phyloP scores from a whole-genome alignment of 2,797 vertebrate genomes.

The Apogon hyalosoma region DNA sequence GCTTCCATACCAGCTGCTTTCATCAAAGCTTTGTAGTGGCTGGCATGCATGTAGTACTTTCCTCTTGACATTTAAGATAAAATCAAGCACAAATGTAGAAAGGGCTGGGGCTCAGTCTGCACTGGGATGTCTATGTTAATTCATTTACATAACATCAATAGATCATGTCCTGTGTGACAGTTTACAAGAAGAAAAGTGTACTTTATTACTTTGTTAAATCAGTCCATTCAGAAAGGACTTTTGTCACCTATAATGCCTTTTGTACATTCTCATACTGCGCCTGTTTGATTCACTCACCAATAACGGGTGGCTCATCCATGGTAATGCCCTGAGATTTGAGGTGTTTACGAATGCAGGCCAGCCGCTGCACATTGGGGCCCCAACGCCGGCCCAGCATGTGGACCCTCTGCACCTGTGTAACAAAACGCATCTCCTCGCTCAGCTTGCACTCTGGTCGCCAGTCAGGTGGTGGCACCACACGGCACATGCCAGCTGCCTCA shows the following conservation, averaged over 20 bases:
- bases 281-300: constrained; percentile 86
- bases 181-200: constrained; percentile 18
- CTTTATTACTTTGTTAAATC: constrained; percentile 13
- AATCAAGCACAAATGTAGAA: constrained; percentile 2
- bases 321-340: constrained; percentile 99
- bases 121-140: background rate
- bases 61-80: constrained; percentile 7
- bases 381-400: constrained; percentile 98
- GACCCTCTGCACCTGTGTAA: constrained; percentile 97
- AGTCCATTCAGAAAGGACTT: constrained; percentile 8
- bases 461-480: constrained; percentile 93
- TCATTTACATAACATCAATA: constrained; percentile 24
- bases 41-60: background rate
- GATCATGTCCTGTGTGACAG: constrained; percentile 12
- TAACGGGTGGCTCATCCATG: constrained; percentile 98
- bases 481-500: constrained; percentile 95
- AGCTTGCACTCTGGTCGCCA: constrained; percentile 99
- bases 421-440: constrained; percentile 98
- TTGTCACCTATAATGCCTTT: background rate
- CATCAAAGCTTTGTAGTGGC: constrained; percentile 4
- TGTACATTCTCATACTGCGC: background rate
- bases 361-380: constrained; percentile 97
- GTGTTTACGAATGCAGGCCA: constrained; percentile 99
- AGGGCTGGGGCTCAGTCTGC: background rate
- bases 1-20: constrained; percentile 12